These are phyloP conservation scores for Lophotis ruficrista DNA, from an alignment of 2,113 vertebrate genomes.

Conservation along the genomic window DNA sequence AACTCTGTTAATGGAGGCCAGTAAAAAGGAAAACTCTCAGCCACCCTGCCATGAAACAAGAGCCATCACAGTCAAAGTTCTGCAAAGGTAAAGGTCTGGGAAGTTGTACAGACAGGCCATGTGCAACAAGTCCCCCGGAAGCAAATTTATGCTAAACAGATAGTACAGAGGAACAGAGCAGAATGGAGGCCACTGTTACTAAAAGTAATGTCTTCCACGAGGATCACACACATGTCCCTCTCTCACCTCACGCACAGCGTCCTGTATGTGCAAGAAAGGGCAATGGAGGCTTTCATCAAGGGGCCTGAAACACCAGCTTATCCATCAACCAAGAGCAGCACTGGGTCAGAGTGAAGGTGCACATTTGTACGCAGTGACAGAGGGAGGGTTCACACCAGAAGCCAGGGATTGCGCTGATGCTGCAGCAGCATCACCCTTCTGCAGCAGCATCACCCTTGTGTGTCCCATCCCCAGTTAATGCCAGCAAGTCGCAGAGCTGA, in stretches of 20 bases:
- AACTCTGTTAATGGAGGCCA: not conserved
- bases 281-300: not conserved
- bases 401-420: not conserved
- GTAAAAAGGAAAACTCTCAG: not conserved
- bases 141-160: not conserved
- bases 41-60: not conserved
- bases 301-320: not conserved
- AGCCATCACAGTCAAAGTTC: not conserved
- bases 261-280: not conserved
- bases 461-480: fast-evolving
- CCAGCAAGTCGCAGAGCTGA: not conserved
- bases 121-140: not conserved
- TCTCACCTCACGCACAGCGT: not conserved
- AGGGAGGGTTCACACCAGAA: not conserved
- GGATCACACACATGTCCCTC: fast-evolving
- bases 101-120: not conserved
- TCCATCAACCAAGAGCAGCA: not conserved
- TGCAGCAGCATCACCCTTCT: not conserved
- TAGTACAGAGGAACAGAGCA: not conserved
- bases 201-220: not conserved
- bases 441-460: not conserved
- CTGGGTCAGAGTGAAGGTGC: not conserved
- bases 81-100: not conserved
- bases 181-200: not conserved
- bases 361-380: not conserved